Base-by-base conservation (phyloP, 2,113 vertebrate genomes). In the Vimba vimba region DNA sequence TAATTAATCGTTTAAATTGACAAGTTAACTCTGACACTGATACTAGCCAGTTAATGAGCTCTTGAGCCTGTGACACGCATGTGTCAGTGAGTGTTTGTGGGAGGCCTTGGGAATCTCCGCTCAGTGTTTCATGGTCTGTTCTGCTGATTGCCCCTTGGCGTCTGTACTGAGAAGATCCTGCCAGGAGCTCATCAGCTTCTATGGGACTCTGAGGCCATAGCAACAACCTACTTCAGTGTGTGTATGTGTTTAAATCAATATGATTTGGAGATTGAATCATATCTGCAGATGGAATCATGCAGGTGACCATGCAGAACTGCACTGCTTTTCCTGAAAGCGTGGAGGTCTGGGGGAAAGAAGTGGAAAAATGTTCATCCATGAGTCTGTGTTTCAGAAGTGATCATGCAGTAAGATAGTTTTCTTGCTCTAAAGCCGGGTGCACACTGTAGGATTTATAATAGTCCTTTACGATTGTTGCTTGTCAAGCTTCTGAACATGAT, bases 131-230 rank as follows among this genome's bases (percentile, higher is more conserved):
- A 33, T 36, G 76, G 39, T 17, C 43, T 17, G 19, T 30, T 85
- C 57, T 82, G 66, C 84, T 90, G 80, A 84, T 74, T 87, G 84
- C 66, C 79, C 85, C 76, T 74, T 79, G 83, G 59, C 68, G 17
- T 74, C 71, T 50, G 69, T 73, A 80, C 60, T 75, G 39, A 76
- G 52, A 57, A 25, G 62, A 74, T 39, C 7, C 59, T 76, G 82
- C 82, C 87, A 86, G 89, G 79, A 89, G 85, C 91, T 90, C 88
- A 91, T 92, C 90, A 87, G 87, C 87, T 91, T 91, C 87, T 88
- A 88, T 87, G 73, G 71, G 69, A 69, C 85, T 78, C 86, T 85
- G 66, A 89, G 73, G 30, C 87, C 88, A 81, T 91, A 62, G 88
- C 52, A 79, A 12, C 39, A 75, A 25, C 78, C 43, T 85, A 27